These are phyloP conservation scores for Latheticus oryzae DNA, from an alignment of 2,888 invertebrate species.

Conservation along the genomic window DNA sequence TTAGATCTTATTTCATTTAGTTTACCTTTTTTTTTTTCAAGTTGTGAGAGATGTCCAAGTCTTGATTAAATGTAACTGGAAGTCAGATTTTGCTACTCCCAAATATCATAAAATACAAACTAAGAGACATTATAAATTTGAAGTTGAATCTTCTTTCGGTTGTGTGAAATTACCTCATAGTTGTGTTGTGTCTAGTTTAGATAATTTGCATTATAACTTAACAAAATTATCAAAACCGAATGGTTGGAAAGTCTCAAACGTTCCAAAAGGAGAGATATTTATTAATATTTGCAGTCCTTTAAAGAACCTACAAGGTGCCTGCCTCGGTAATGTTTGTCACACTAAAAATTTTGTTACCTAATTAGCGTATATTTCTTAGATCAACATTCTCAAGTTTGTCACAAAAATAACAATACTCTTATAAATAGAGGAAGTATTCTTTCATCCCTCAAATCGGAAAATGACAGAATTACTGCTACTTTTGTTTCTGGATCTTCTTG, in stretches of 20 bases:
- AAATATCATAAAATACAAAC: constrained; percentile 37
- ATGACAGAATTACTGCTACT: constrained; percentile 40
- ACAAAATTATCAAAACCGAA: constrained; percentile 22
- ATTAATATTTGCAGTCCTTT: constrained; percentile 52
- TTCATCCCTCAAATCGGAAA: constrained; percentile 22
- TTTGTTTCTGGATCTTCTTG: constrained; percentile 43
- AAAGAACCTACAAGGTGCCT: too few species aligned
- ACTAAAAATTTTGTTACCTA: too few species aligned
- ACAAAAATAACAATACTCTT: constrained; percentile 29
- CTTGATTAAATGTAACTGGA: constrained; percentile 50
- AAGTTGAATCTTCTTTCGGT: constrained; percentile 50
- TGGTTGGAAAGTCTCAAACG: constrained; percentile 40
- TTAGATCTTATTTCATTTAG: too few species aligned
- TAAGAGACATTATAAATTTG: constrained; percentile 47
- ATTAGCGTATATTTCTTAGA: constrained; percentile 32
- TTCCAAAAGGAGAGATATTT: constrained; percentile 38
- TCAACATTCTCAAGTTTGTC: constrained; percentile 50
- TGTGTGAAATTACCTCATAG: constrained; percentile 49
- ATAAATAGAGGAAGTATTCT: constrained; percentile 42
- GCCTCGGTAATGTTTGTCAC: constrained; percentile 44
- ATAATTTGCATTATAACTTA: constrained; percentile 43
- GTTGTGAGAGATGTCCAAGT: constrained; percentile 41
- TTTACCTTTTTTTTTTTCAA: too few species aligned
- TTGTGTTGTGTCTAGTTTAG: constrained; percentile 34
- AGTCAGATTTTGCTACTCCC: constrained; percentile 40